phyloP scores from a whole-genome alignment of 2,888 invertebrate species.

The Tenthredo livida region DNA sequence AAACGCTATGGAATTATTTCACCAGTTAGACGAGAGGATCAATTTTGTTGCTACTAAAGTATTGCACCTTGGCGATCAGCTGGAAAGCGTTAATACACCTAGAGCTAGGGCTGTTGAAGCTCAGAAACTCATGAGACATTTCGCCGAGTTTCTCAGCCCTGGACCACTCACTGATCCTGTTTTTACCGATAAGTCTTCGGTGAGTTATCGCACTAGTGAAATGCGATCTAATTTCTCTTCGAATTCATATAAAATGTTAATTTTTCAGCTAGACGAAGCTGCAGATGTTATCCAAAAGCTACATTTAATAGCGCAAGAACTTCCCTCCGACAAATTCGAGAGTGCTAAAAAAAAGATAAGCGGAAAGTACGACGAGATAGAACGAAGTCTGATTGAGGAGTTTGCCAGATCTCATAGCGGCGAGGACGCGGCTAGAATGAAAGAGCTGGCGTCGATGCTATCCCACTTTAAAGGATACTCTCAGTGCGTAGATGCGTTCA shows the following conservation, averaged over 20 bases:
- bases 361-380: slow-evolving; percentile 94
- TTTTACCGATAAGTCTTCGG: slow-evolving; percentile 91
- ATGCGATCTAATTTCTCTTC: not conserved
- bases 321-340: slow-evolving; percentile 92
- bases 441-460: slow-evolving; percentile 93
- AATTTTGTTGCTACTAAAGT: slow-evolving; percentile 98
- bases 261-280: slow-evolving; percentile 91
- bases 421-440: slow-evolving; percentile 93
- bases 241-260: slow-evolving; percentile 41
- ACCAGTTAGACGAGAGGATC: slow-evolving; percentile 96
- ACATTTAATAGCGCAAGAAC: slow-evolving; percentile 96
- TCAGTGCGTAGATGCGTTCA: slow-evolving; percentile 97
- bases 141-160: slow-evolving; percentile 94
- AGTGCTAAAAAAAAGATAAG: slow-evolving; percentile 92
- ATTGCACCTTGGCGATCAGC: slow-evolving; percentile 98
- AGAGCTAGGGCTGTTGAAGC: slow-evolving; percentile 97
- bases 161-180: slow-evolving; percentile 92
- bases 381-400: slow-evolving; percentile 94
- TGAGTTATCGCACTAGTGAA: slow-evolving; percentile 71
- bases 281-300: slow-evolving; percentile 99
- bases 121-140: slow-evolving; percentile 93
- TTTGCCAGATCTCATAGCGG: slow-evolving; percentile 94
- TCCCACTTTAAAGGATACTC: slow-evolving; percentile 98
- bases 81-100: slow-evolving; percentile 97
- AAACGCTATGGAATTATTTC: slow-evolving; percentile 92